Base-by-base conservation (phyloP, 2,113 vertebrate genomes). In the Castor canadensis region DNA sequence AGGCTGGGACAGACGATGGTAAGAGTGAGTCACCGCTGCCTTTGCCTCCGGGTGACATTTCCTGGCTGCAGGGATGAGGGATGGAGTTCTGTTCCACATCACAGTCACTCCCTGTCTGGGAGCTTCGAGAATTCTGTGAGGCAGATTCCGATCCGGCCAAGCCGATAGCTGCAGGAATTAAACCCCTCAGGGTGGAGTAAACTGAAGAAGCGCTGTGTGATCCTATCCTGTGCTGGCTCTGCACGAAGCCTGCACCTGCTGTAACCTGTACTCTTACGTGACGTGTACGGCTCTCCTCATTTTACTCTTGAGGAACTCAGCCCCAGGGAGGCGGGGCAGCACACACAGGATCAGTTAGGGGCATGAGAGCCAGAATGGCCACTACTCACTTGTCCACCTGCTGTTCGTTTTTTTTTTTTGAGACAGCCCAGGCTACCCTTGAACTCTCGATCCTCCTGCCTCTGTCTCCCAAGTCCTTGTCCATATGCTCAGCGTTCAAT, bases 81-180 rank as follows among this genome's bases (percentile, higher is more conserved):
- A 26, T n/a, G n/a, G n/a, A 38, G 58, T 0, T 0, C 67, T 15
- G 67, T 26, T 52, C 71, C 30, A 30, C 45, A 22, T 13, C 1
- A 20, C 2, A 6, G 2, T 60, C 7, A 35, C 43, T 22, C 52
- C n/a, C 5, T 1, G 89, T 82, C 73, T 76, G 67, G 62, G 66
- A 47, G 47, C 66, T 8, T 20, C 0, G 0, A 13, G 71, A 54
- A 67, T 0, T 0, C 56, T 0, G 0, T 6, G 47, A 1, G 56
- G 24, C 22, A 1, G 38, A 49, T n/a, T 77, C 88, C 0, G 1
- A 2, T 38, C 62, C 56, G 1, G 1, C 28, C 72, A 26, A 52
- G 6, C 69, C 32, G 16, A 2, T n/a, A 28, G 8, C 60, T 2
- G 35, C 26, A 4, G 66, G 52, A 32, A 2, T 8, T 71, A 43